A percentile compares a stretch with the other conserved stretches of the same genome.
Conservation (phyloP, 2,113 vertebrate species). For the Otolemur garnettii region DNA sequence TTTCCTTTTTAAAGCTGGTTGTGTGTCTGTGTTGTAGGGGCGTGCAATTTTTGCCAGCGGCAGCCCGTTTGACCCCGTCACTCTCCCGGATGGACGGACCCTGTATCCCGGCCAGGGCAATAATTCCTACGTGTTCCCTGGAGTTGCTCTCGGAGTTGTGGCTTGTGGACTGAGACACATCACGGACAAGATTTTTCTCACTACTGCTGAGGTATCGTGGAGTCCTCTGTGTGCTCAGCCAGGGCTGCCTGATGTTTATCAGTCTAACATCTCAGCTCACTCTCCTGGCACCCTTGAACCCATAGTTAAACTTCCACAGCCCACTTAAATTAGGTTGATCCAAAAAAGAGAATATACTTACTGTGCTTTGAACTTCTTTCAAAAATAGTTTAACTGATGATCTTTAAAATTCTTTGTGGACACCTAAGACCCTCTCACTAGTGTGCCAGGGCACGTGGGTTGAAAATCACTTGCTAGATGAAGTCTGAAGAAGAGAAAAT, state of each 20-base stretch:
- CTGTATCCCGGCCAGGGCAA: conserved; percentile 97
- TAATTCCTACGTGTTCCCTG: conserved; percentile 98
- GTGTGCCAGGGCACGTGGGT: too few relatives aligned
- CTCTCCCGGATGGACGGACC: conserved; percentile 91
- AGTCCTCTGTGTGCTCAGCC: background rate
- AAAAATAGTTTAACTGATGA: too few relatives aligned
- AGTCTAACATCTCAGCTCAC: background rate
- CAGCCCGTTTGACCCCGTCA: conserved; percentile 96
- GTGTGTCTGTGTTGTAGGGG: conserved; percentile 88
- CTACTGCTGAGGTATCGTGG: conserved; percentile 94
- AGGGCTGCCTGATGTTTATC: background rate
- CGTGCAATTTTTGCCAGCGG: conserved; percentile 97
- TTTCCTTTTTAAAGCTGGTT: background rate
- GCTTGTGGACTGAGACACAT: conserved; percentile 93
- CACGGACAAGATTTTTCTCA: conserved; percentile 93
- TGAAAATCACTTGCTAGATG: background rate
- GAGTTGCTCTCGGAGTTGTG: conserved; percentile 93
- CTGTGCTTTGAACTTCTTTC: too few relatives aligned
- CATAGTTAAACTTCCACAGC: too few relatives aligned
- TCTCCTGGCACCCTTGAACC: background rate
- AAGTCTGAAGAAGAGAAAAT: background rate
- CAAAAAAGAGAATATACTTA: too few relatives aligned
- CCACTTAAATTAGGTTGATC: too few relatives aligned
- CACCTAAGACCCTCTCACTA: too few relatives aligned
- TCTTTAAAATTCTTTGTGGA: too few relatives aligned